phyloP scores from a whole-genome alignment of 2,113 vertebrate species.

The Leucosticte australis region DNA sequence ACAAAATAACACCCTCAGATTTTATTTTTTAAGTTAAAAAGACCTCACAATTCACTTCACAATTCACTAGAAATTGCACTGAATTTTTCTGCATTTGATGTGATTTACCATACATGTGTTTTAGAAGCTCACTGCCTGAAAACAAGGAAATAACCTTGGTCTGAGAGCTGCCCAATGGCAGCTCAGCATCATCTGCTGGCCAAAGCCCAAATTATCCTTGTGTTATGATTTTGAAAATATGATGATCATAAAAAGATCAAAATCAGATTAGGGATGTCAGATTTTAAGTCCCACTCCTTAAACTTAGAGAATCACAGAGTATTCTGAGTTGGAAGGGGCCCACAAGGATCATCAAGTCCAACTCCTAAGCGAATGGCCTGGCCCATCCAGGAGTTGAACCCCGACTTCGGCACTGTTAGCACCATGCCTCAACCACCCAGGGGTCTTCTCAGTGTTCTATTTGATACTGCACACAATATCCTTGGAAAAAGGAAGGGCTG shows the following conservation, averaged over 20 bases:
- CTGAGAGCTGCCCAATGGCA: not conserved
- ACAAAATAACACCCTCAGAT: not conserved
- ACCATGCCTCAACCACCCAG: not conserved
- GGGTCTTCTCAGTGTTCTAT: not conserved
- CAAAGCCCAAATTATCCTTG: not conserved
- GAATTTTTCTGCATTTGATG: not conserved
- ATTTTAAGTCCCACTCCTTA: not conserved
- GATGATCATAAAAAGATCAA: not conserved
- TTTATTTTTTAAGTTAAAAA: constrained; percentile 28
- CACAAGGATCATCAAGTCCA: not conserved
- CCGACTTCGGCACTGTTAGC: constrained; percentile 44
- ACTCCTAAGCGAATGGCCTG: not conserved
- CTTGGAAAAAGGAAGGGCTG: not conserved
- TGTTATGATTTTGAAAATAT: not conserved
- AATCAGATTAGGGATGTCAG: not conserved
- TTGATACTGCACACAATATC: not conserved
- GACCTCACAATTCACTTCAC: not conserved
- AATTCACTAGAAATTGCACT: not conserved
- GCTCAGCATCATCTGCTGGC: not conserved
- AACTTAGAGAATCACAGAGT: not conserved
- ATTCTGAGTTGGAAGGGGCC: not conserved
- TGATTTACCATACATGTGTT: not conserved
- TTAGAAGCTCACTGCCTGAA: not conserved
- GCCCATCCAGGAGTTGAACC: constrained; percentile 18
- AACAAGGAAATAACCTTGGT: not conserved